Percentiles rank a stretch among this genome's conserved stretches.
Conservation (phyloP, 2,797 vertebrate genomes). For the Lutjanus campechanus region DNA sequence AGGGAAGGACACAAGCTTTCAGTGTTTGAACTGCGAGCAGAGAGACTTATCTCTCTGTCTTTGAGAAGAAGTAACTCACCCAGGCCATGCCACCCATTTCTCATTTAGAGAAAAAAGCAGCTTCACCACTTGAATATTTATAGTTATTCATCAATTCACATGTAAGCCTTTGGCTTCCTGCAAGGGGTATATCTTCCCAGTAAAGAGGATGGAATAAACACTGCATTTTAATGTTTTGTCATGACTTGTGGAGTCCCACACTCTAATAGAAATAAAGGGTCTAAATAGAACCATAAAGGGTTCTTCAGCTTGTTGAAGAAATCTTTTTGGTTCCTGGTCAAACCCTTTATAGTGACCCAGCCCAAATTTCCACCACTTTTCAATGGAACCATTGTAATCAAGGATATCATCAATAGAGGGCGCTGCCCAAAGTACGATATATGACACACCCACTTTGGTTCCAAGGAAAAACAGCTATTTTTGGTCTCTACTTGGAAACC, state of each 20-base stretch:
- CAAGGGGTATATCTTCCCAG: constrained; percentile 54
- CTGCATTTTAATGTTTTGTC: constrained; percentile 51
- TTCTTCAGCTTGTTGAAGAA: too few species aligned
- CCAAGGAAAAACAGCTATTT: too few species aligned
- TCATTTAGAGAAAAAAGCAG: constrained; percentile 62
- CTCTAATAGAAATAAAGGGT: too few species aligned
- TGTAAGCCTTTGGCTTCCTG: constrained; percentile 50
- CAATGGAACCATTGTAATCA: too few species aligned
- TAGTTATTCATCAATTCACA: constrained; percentile 63
- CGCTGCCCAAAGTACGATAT: too few species aligned
- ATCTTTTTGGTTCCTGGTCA: too few species aligned
- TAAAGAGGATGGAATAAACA: constrained; percentile 51
- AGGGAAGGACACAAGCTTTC: constrained; percentile 63
- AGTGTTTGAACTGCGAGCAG: constrained; percentile 48
- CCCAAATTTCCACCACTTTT: too few species aligned
- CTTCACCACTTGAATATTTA: constrained; percentile 74
- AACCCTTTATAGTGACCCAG: too few species aligned
- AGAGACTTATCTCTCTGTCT: constrained; percentile 52
- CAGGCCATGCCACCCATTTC: constrained; percentile 59
- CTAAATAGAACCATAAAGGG: too few species aligned
- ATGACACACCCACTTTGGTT: too few species aligned
- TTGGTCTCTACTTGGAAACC: too few species aligned
- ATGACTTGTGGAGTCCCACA: constrained; percentile 33
- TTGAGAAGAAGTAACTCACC: constrained; percentile 65
- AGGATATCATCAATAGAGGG: too few species aligned